Base-by-base conservation (phyloP, 2,113 vertebrate genomes). In the Ascaphus truei region DNA sequence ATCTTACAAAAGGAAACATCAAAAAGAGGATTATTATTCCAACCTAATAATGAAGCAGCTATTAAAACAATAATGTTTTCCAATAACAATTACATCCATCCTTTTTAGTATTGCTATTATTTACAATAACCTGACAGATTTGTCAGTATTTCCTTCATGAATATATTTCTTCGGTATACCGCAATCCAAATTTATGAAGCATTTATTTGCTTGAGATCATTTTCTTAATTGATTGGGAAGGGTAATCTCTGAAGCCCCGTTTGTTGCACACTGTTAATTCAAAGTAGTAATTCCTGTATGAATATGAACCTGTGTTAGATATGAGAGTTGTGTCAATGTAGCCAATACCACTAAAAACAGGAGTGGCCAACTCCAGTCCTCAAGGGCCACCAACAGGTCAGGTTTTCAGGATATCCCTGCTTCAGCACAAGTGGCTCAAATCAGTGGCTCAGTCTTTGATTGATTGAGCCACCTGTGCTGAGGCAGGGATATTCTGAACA, bases 181-280 rank as follows among this genome's bases (percentile, higher is more conserved):
- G 84, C 84, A 84, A 89, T 90, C 90, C 81, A 91, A 88, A 93
- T 90, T 91, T 90, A 88, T 88, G 81, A 78, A 79, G 71, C 85
- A 79, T 84, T 90, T 89, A 84, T 84, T 88, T 89, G 77, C 76
- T 85, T 80, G 83, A 84, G 84, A 84, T 87, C 86, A 90, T 90
- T 91, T 88, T 84, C 87, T 89, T 89, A 85, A 87, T 92, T 92
- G 90, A 92, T 91, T 91, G 84, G 86, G 81, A 89, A 88, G 83
- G 85, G 88, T 93, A 90, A 91, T 92, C 90, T 88, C 85, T 85
- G 84, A 78, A 88, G 83, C 85, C 82, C 80, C 79, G 87, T 89
- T 90, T 88, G 88, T 84, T 85, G 85, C 86, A 89, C 86, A 88
- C 90, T 89, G 80, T 92, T 92, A 90, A 90, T 89, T 89, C 84